Percentiles rank a stretch among this genome's conserved stretches.
phyloP scores from a whole-genome alignment of 2,888 invertebrate species.

The Tineola bisselliella region DNA sequence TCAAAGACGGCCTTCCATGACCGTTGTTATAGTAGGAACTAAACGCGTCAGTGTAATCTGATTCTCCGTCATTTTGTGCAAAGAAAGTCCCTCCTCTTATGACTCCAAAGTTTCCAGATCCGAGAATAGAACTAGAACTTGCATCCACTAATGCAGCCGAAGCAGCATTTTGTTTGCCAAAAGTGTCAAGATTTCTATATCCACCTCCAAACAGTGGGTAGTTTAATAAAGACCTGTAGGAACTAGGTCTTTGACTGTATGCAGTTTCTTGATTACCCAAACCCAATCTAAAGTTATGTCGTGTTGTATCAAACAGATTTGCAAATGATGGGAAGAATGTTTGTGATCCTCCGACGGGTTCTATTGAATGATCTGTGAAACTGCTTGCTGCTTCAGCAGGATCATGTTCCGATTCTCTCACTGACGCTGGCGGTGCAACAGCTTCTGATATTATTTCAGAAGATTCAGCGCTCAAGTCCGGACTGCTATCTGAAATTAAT shows the following conservation, averaged over 20 bases:
- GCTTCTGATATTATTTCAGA: constrained; percentile 57
- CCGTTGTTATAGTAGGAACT: constrained; percentile 74
- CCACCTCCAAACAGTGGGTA: constrained; percentile 52
- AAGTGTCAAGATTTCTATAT: constrained; percentile 45
- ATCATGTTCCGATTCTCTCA: constrained; percentile 23
- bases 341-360: constrained; percentile 68
- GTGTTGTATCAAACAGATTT: constrained; percentile 69
- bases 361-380: constrained; percentile 59
- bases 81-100: constrained; percentile 89
- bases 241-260: constrained; percentile 69
- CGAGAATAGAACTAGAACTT: constrained; percentile 71
- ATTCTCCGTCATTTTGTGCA: constrained; percentile 74
- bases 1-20: constrained; percentile 74
- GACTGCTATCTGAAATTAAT: constrained; percentile 48
- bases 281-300: constrained; percentile 69
- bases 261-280: constrained; percentile 70
- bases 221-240: constrained; percentile 54
- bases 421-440: constrained; percentile 43
- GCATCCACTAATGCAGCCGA: constrained; percentile 56
- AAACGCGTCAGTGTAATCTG: constrained; percentile 66
- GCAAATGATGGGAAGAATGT: constrained; percentile 83
- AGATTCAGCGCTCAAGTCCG: constrained; percentile 52
- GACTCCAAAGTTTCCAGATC: constrained; percentile 88
- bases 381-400: constrained; percentile 32
- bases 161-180: constrained; percentile 37